Conservation (phyloP, 2,888 invertebrate genomes). For the Drosophila pseudotalamancana region DNA sequence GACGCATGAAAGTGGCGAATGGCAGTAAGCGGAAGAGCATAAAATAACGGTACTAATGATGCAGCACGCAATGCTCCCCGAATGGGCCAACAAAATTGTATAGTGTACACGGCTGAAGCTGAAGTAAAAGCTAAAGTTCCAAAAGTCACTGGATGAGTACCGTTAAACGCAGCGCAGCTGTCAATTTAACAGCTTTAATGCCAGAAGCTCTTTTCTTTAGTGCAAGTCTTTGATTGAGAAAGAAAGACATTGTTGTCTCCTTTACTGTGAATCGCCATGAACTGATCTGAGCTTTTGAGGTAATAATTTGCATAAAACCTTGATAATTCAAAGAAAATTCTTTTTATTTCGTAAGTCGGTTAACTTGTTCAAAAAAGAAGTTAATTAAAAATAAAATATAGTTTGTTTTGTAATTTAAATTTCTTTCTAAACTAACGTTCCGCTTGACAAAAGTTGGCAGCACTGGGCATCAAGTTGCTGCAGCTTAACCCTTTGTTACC, state of each 20-base stretch:
- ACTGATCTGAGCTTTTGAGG: no score
- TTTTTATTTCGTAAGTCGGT: no score
- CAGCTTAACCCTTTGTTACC: constrained; percentile 36
- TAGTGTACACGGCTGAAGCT: constrained; percentile 29
- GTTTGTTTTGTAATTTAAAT: constrained; percentile 1
- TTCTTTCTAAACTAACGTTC: background rate
- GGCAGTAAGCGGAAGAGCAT: constrained; percentile 65
- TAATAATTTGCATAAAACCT: no score
- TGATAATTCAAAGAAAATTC: no score
- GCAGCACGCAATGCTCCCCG: constrained; percentile 53
- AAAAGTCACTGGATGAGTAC: constrained; percentile 10
- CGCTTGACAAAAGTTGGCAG: background rate
- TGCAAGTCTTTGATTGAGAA: background rate
- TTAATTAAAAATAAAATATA: background rate
- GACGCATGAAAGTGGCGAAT: constrained; percentile 58
- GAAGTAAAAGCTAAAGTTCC: constrained; percentile 12
- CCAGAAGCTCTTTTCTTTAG: background rate
- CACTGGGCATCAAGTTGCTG: background rate
- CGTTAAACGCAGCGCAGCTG: constrained; percentile 25
- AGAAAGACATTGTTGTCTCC: no score
- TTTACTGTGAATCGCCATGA: no score
- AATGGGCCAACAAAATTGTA: background rate
- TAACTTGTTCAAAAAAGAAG: background rate
- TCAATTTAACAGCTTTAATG: constrained; percentile 31
- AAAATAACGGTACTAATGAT: constrained; percentile 74